These are phyloP conservation scores for Psilanteris sp. DNA, from an alignment of 1,140 invertebrate species.

Conservation along the genomic window DNA sequence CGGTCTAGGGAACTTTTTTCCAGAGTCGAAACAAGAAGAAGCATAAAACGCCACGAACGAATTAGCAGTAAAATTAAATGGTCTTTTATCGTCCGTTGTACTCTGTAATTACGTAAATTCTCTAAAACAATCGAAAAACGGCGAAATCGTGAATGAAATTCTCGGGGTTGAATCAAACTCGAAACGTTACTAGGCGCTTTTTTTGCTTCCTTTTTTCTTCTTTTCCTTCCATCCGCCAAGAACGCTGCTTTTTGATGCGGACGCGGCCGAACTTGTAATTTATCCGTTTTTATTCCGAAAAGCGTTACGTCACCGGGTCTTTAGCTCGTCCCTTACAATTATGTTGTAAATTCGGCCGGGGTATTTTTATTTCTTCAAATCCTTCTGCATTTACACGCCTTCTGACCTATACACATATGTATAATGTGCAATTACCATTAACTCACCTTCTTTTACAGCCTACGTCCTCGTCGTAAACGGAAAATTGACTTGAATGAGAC, in stretches of 20 bases:
- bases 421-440: constrained; percentile 66
- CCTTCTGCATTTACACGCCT: constrained; percentile 61
- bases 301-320: constrained; percentile 51
- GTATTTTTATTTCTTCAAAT: constrained; percentile 59
- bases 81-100: background rate
- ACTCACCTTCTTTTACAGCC: constrained; percentile 64
- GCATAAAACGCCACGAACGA: background rate
- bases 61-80: constrained; percentile 37
- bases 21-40: background rate
- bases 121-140: background rate
- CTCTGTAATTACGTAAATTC: constrained; percentile 27
- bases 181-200: constrained; percentile 21
- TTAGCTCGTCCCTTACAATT: constrained; percentile 55
- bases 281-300: constrained; percentile 51
- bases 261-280: constrained; percentile 34
- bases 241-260: constrained; percentile 1
- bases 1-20: too few species aligned
- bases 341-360: constrained; percentile 52
- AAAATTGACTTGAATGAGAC: constrained; percentile 54
- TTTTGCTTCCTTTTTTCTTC: too few species aligned
- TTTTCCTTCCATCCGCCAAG: background rate
- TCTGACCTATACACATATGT: constrained; percentile 52
- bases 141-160: constrained; percentile 14
- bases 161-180: constrained; percentile 21
- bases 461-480: constrained; percentile 62